Evolutionary conservation across 2,113 vertebrate species (phyloP).

Genomic region (Apeltes quadracus): DNA sequence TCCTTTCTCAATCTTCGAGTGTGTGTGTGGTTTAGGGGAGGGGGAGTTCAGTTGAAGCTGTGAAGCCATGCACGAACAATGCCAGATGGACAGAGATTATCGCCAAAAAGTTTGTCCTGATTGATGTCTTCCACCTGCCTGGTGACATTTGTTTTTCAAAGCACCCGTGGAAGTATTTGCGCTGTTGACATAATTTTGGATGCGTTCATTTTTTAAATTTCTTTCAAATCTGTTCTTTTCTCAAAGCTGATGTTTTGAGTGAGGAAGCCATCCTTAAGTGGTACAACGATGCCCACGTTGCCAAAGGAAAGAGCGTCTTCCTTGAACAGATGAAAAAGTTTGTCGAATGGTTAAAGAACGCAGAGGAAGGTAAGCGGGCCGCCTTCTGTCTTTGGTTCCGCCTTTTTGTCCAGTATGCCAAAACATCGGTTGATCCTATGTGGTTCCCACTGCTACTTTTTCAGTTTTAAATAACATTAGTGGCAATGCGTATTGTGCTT

Average conservation of each 20-base stretch:
- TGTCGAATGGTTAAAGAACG: conserved; percentile 97
- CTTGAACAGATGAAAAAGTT: conserved; percentile 98
- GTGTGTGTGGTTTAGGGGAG: too few species aligned
- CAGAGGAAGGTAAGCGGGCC: conserved; percentile 90
- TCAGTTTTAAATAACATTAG: background rate
- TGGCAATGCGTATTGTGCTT: background rate
- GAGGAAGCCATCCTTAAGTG: conserved; percentile 97
- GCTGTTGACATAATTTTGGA: conserved; percentile 36
- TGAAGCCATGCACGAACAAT: background rate
- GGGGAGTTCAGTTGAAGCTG: conserved; percentile 3
- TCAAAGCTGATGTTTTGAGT: conserved; percentile 90
- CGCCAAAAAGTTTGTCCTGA: conserved; percentile 55
- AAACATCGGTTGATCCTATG: too few species aligned
- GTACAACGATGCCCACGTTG: conserved; percentile 91
- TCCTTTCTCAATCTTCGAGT: background rate
- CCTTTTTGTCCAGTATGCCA: too few species aligned
- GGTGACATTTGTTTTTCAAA: conserved; percentile 43
- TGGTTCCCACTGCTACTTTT: too few species aligned
- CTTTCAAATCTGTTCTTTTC: background rate
- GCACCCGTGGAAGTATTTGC: conserved; percentile 61
- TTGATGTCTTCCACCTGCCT: conserved; percentile 54
- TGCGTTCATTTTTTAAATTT: background rate
- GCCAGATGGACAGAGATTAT: conserved; percentile 62
- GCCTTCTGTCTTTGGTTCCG: background rate
- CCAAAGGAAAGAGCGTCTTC: conserved; percentile 96